phyloP scores from a whole-genome alignment of 2,888 invertebrate genomes.

The Polyommatus iphigenia region DNA sequence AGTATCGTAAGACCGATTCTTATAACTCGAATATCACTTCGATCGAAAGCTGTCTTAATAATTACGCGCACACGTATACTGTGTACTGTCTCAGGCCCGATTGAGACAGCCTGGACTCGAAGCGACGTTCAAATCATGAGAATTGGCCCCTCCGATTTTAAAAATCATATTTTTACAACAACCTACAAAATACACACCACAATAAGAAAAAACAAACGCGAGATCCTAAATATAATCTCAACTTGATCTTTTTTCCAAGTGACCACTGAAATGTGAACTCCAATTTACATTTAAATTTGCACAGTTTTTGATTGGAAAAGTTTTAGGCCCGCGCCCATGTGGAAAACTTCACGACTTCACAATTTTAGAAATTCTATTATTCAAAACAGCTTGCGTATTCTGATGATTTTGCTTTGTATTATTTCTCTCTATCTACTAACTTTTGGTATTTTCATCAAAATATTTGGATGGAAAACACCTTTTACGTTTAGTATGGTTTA shows the following conservation, averaged over 20 bases:
- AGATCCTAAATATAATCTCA: constrained; percentile 53
- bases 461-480: no score
- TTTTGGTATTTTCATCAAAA: not conserved
- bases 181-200: not conserved
- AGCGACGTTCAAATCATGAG: no score
- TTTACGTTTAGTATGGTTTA: no score
- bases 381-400: constrained; percentile 22
- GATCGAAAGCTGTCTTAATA: no score
- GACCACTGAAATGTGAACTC: constrained; percentile 53
- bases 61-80: no score
- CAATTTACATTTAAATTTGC: constrained; percentile 59
- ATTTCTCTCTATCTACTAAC: not conserved
- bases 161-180: no score
- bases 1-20: no score
- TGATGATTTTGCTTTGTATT: constrained; percentile 1
- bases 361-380: constrained; percentile 36
- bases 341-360: constrained; percentile 41
- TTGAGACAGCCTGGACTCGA: no score
- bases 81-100: no score
- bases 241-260: constrained; percentile 67
- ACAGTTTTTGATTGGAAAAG: constrained; percentile 53
- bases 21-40: no score
- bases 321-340: constrained; percentile 49
- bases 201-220: constrained; percentile 19
- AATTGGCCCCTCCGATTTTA: no score